Conservation (phyloP, 2,113 vertebrate genomes). For the Plectropomus leopardus region DNA sequence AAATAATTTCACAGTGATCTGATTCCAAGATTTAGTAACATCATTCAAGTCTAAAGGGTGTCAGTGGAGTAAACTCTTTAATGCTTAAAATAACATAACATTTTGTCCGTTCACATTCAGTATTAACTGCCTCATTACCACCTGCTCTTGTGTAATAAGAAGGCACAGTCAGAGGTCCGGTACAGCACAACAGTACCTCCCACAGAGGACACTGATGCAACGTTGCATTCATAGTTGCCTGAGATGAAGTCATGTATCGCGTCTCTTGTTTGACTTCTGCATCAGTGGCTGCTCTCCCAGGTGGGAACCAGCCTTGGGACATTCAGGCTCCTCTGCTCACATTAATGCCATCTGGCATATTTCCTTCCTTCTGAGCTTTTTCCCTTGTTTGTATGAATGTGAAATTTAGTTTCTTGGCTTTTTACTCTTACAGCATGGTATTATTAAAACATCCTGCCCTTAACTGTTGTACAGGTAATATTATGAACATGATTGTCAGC, state of each 20-base stretch:
- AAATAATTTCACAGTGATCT: background rate
- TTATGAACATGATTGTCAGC: too few species aligned
- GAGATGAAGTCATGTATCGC: slow-evolving; percentile 62
- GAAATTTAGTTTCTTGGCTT: background rate
- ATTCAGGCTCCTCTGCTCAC: slow-evolving; percentile 15
- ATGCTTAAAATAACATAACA: background rate
- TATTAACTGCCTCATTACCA: background rate
- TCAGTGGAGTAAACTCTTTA: background rate
- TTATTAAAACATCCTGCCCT: background rate
- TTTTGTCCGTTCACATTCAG: background rate
- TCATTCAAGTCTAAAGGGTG: background rate
- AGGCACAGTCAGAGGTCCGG: background rate
- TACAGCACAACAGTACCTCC: slow-evolving; percentile 37
- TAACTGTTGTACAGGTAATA: background rate
- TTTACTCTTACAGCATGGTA: background rate
- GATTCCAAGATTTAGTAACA: background rate
- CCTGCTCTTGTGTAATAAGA: slow-evolving; percentile 18
- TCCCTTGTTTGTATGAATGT: background rate
- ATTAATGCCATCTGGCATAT: slow-evolving; percentile 32
- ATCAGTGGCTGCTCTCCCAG: slow-evolving; percentile 49
- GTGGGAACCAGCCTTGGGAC: slow-evolving; percentile 48
- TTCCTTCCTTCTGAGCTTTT: background rate
- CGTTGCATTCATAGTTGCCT: slow-evolving; percentile 59
- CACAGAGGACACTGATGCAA: slow-evolving; percentile 74
- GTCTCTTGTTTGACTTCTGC: slow-evolving; percentile 18